Conservation (phyloP, 2,113 vertebrate genomes). For the Loxodonta africana region DNA sequence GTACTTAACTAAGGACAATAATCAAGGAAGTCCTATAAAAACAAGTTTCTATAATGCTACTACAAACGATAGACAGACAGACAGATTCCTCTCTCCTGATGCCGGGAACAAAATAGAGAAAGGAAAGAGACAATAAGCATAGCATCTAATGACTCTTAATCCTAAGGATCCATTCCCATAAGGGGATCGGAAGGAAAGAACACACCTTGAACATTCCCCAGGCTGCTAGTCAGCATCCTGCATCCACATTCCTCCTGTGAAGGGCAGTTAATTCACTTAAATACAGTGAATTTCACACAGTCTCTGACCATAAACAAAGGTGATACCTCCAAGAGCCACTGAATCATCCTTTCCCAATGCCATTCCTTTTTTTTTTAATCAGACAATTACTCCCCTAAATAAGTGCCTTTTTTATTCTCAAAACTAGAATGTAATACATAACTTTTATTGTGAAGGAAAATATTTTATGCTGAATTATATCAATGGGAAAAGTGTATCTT, state of each 20-base stretch:
- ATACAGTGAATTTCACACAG: not conserved
- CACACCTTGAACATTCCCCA: not conserved
- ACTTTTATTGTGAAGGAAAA: slow-evolving; percentile 12
- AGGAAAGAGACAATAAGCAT: not conserved
- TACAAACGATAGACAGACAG: not conserved
- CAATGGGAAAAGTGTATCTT: not conserved
- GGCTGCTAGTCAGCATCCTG: not conserved
- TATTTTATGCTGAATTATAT: not conserved
- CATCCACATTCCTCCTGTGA: not conserved
- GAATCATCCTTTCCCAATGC: not conserved
- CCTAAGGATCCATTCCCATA: not conserved
- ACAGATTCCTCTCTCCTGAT: not conserved
- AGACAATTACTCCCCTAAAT: not conserved
- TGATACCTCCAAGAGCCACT: not conserved
- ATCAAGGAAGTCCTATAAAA: not conserved
- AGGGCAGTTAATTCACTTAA: not conserved
- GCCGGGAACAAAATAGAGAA: not conserved
- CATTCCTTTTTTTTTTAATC: slow-evolving; percentile 17
- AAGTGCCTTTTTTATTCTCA: not conserved
- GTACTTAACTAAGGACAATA: not conserved
- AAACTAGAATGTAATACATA: not conserved
- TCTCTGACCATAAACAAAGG: not conserved
- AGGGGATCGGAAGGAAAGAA: not conserved
- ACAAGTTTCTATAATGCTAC: not conserved
- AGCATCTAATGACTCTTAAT: not conserved